phyloP scores from a whole-genome alignment of 2,797 vertebrate species.

The Syndactyla subalaris region DNA sequence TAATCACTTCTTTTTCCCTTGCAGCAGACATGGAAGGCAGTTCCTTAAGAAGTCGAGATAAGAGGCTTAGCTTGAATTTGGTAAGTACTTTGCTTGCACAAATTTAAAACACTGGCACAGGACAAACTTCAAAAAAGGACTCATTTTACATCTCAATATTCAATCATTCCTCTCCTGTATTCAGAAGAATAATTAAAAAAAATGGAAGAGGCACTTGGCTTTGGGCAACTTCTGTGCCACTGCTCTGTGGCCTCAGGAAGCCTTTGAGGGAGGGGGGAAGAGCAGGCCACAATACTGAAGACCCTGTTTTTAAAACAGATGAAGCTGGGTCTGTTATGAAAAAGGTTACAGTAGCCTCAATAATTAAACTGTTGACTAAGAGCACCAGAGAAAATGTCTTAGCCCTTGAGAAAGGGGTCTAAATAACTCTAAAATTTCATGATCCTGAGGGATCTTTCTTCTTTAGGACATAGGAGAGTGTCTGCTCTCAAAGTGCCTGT shows the following conservation, averaged over 20 bases:
- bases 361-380: not conserved
- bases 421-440: not conserved
- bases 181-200: not conserved
- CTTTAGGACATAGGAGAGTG: not conserved
- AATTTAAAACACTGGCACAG: not conserved
- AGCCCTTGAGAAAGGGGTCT: not conserved
- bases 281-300: not conserved
- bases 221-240: not conserved
- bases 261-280: not conserved
- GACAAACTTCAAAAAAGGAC: not conserved
- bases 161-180: not conserved
- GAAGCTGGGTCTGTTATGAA: not conserved
- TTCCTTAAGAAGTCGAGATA: conserved; percentile 81
- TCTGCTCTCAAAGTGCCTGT: not conserved
- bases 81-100: conserved; percentile 77
- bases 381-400: not conserved
- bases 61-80: conserved; percentile 93
- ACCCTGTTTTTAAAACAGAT: not conserved
- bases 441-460: not conserved
- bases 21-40: conserved; percentile 83
- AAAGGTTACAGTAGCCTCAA: not conserved
- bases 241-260: not conserved
- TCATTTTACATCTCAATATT: not conserved
- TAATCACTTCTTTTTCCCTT: conserved; percentile 60
- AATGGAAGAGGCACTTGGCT: not conserved